A percentile compares a stretch with the other conserved stretches of the same genome.
Evolutionary conservation across 2,888 invertebrate genomes (phyloP).

Genomic region (Diogma glabrata): DNA sequence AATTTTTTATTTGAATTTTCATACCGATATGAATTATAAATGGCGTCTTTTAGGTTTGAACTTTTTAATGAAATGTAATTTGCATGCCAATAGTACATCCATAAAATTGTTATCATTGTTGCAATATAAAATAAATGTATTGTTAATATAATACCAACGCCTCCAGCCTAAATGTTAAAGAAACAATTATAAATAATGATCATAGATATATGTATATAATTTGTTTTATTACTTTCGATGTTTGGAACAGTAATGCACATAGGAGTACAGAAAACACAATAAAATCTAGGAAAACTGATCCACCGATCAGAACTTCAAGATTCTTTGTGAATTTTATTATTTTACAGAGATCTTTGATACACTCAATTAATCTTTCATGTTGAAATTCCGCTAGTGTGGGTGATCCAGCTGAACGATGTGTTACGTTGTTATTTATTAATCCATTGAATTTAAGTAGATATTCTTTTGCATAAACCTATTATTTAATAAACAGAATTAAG

Average conservation of each 20-base stretch:
- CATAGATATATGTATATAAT: too few relatives aligned
- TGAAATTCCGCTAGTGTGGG: too few relatives aligned
- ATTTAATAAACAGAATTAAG: too few relatives aligned
- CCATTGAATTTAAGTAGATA: too few relatives aligned
- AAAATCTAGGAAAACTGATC: constrained; percentile 14
- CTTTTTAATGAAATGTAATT: constrained; percentile 13
- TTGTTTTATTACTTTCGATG: constrained; percentile 13
- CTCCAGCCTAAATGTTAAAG: neutral
- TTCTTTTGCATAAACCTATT: too few relatives aligned
- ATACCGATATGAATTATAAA: constrained; percentile 13
- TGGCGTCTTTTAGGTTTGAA: constrained; percentile 7
- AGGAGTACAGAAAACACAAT: constrained; percentile 14
- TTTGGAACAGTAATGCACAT: constrained; percentile 14
- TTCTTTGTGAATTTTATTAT: neutral
- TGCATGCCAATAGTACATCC: constrained; percentile 16
- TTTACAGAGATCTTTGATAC: neutral
- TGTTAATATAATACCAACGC: constrained; percentile 7
- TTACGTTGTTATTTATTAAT: too few relatives aligned
- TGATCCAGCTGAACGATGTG: too few relatives aligned
- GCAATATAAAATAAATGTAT: constrained; percentile 13
- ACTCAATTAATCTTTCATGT: neutral
- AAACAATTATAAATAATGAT: neutral
- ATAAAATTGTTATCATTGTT: constrained; percentile 14
- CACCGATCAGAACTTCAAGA: constrained; percentile 6
- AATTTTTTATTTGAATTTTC: neutral